Conservation (phyloP, 2,888 invertebrate genomes). For the Phrixothrix hirtus region DNA sequence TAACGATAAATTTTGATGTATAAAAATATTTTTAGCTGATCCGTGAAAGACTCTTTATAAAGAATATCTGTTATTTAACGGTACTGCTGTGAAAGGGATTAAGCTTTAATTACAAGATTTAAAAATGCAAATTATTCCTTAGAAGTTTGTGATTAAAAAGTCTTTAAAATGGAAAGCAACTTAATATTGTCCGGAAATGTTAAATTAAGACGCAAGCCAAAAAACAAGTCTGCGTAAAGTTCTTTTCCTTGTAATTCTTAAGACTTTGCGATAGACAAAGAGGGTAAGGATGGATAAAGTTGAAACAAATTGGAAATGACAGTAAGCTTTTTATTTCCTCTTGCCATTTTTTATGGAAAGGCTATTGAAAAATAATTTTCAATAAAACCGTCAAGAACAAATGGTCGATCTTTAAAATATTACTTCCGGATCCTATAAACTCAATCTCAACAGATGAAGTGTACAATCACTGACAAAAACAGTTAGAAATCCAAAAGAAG, state of each 20-base stretch:
- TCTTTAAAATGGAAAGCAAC: not conserved
- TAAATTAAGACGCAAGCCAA: not conserved
- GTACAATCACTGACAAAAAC: slow-evolving; percentile 16
- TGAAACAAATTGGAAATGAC: slow-evolving; percentile 49
- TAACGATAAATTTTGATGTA: slow-evolving; percentile 13
- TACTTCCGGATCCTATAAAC: slow-evolving; percentile 42
- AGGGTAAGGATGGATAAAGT: slow-evolving; percentile 35
- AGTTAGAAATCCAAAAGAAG: slow-evolving; percentile 8
- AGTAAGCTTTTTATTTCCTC: slow-evolving; percentile 47
- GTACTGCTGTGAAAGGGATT: too few species aligned
- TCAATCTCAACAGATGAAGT: slow-evolving; percentile 33
- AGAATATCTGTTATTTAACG: too few species aligned
- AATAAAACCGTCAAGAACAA: slow-evolving; percentile 52
- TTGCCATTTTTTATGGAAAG: slow-evolving; percentile 40
- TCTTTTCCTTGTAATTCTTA: slow-evolving; percentile 15
- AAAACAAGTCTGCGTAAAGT: slow-evolving; percentile 10
- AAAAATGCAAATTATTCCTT: too few species aligned
- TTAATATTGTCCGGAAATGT: not conserved
- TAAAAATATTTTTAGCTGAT: slow-evolving; percentile 2
- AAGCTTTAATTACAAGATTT: too few species aligned
- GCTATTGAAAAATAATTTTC: slow-evolving; percentile 50
- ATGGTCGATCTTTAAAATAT: slow-evolving; percentile 47
- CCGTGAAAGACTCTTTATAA: too few species aligned
- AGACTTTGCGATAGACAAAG: slow-evolving; percentile 11
- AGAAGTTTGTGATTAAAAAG: too few species aligned